Conservation (phyloP, 1,140 invertebrate species). For the Papilio dardanus region DNA sequence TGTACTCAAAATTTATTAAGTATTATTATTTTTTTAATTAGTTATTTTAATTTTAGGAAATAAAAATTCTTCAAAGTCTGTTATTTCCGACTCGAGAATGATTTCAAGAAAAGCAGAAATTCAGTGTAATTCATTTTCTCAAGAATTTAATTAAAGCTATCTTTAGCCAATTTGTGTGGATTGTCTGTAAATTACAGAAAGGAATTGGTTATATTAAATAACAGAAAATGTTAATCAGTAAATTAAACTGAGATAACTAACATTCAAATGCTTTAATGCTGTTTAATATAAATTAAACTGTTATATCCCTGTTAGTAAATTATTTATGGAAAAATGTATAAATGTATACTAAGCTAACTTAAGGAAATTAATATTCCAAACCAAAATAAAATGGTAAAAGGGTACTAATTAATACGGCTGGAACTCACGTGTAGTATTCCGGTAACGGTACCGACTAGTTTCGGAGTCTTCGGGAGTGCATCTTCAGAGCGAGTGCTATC, state of each 20-base stretch:
- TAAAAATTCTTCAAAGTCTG: conserved; percentile 13
- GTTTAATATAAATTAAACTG: background rate
- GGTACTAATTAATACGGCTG: no score
- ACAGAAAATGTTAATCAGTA: conserved; percentile 15
- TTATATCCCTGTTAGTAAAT: background rate
- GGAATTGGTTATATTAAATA: conserved; percentile 22
- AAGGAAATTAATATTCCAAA: no score
- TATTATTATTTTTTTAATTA: no score
- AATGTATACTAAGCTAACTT: no score
- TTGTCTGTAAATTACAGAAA: conserved; percentile 21
- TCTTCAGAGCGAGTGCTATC: no score
- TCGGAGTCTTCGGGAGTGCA: no score
- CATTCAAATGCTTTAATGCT: background rate
- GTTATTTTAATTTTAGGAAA: no score
- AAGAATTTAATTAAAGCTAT: conserved; percentile 30
- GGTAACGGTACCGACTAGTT: no score
- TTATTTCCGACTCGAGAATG: background rate
- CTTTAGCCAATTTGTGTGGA: conserved; percentile 23
- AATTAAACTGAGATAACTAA: conserved; percentile 14
- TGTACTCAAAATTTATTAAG: no score
- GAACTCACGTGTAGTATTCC: no score
- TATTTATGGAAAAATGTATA: background rate
- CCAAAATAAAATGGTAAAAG: no score
- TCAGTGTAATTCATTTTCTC: conserved; percentile 30
- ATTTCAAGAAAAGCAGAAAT: conserved; percentile 17